Evolutionary conservation across 1,140 invertebrate species (phyloP).

Genomic region (Sitobion miscanthi): DNA sequence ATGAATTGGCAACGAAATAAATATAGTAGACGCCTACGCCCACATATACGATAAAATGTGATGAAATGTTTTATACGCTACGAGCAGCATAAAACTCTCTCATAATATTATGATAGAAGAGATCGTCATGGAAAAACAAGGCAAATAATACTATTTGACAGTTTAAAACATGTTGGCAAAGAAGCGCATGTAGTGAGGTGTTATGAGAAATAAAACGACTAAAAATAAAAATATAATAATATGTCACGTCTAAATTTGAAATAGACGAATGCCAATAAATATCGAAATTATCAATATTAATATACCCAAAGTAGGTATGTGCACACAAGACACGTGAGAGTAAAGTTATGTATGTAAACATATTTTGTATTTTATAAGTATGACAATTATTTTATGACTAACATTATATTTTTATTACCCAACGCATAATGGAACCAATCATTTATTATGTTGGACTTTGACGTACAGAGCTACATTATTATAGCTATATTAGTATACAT

Average conservation of each 20-base stretch:
- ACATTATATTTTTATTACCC: no score
- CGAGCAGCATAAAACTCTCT: not conserved
- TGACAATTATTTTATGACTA: no score
- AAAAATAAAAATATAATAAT: not conserved
- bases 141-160: no score
- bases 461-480: no score
- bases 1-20: not conserved
- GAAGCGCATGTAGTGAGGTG: not conserved
- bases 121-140: no score
- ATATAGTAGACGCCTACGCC: not conserved
- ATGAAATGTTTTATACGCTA: not conserved
- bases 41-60: not conserved
- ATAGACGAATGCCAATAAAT: not conserved
- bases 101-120: not conserved
- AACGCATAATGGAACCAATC: no score
- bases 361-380: no score
- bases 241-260: not conserved
- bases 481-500: no score
- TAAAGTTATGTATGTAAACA: no score
- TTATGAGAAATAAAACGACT: not conserved
- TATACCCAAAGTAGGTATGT: not conserved
- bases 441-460: no score
- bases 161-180: no score
- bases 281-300: not conserved
- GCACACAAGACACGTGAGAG: not conserved